Base-by-base conservation (phyloP, 2,888 invertebrate species). In the Tetranychus truncatus region DNA sequence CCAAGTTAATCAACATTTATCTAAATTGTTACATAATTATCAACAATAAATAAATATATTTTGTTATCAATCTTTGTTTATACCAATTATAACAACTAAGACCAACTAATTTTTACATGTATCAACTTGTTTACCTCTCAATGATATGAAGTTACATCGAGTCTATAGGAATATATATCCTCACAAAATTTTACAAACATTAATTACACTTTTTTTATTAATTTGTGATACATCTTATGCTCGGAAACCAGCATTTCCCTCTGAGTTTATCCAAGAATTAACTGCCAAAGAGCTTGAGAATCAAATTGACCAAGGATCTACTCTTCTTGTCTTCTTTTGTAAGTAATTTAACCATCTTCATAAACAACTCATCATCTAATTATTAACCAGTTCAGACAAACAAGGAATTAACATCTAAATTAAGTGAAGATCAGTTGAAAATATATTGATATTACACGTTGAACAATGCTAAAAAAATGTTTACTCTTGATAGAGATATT, bases 241-340 rank as follows among this genome's bases (percentile, higher is more conserved):
- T 55, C 74, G 76, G 8, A 75, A 74, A 24, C 73, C 74, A 44
- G 72, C 76, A 24, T 69, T 76, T 18, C 76, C 74, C 69, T 76
- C 76, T 80, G 83, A 82, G 80, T 81, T 85, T 72, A 92, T 92
- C 86, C 92, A 92, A 86, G 92, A 92, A 86, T 91, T 92, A 86
- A 91, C 90, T 85, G 89, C 91, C 83, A 92, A 92, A 85, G 91
- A 92, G 85, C 88, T 92, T 86, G 92, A 92, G 84, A 88, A 90
- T 83, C 87, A 92, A 81, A 88, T 93, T 84, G 88, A 89, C 84
- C 91, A 91, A 81, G 91, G 92, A 88, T 92, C 92, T 86, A 92
- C 90, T 87, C 91, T 93, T 84, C 92, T 92, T 84, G 92, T 92
- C 85, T 92, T 90, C 86, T 93, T 92, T 91, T 93, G 92, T 93